phyloP scores from a whole-genome alignment of 2,113 vertebrate genomes.

The Dicrurus megarhynchus region DNA sequence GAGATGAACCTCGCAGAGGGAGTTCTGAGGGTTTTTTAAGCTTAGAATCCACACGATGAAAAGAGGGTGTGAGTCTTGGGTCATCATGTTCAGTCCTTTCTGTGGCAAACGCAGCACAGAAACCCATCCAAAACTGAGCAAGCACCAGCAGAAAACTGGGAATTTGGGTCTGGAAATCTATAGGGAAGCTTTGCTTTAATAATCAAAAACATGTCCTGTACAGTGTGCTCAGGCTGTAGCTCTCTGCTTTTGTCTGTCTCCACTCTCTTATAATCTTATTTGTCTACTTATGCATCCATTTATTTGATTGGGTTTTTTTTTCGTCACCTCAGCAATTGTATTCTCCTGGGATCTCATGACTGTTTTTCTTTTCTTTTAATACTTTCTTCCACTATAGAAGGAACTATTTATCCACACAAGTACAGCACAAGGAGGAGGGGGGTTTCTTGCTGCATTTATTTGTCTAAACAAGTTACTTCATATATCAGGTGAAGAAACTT shows the following conservation, averaged over 20 bases:
- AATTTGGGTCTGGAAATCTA: not conserved
- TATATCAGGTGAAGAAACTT: not conserved
- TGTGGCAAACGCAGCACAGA: not conserved
- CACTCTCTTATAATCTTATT: not conserved
- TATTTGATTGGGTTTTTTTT: not conserved
- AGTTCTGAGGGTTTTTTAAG: not conserved
- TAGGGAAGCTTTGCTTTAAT: not conserved
- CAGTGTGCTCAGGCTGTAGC: not conserved
- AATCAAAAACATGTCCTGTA: rapidly evolving
- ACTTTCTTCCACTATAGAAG: not conserved
- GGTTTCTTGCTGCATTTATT: not conserved
- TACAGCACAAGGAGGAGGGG: not conserved
- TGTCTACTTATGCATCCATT: not conserved
- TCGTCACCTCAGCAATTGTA: not conserved
- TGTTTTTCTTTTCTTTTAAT: not conserved
- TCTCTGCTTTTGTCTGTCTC: not conserved
- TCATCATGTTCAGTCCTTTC: not conserved
- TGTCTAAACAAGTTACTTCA: not conserved
- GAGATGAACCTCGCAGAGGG: not conserved
- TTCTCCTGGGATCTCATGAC: not conserved
- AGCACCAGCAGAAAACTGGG: not conserved
- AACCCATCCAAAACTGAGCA: not conserved
- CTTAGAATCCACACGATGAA: not conserved
- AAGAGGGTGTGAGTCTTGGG: not conserved
- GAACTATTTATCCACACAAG: not conserved